Evolutionary conservation across 1,140 invertebrate genomes (phyloP).

Genomic region (Holotrichia oblita): DNA sequence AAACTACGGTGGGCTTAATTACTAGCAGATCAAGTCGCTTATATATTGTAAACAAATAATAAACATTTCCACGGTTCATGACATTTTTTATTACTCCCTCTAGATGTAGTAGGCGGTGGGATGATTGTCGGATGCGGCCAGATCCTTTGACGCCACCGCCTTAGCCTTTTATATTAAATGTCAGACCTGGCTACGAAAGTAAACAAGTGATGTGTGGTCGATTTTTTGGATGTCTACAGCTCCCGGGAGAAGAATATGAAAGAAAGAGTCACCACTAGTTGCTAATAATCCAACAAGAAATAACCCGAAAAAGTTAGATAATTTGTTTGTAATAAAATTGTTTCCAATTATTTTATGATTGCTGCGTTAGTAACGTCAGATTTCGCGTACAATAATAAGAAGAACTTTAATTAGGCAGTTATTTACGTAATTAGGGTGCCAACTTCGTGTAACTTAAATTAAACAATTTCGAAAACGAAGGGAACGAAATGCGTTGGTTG

Average conservation of each 20-base stretch:
- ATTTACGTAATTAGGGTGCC: background rate
- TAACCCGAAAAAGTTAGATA: too few species aligned
- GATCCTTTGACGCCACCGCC: background rate
- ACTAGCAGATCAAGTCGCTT: background rate
- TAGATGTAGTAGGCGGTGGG: background rate
- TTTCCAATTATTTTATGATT: too few species aligned
- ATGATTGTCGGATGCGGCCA: background rate
- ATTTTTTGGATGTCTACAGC: background rate
- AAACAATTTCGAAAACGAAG: conserved; percentile 1
- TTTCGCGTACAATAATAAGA: background rate
- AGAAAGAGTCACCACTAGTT: too few species aligned
- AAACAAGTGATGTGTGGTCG: conserved; percentile 5
- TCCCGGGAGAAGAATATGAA: too few species aligned
- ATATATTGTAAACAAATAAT: background rate
- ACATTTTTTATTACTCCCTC: background rate
- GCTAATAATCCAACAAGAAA: too few species aligned
- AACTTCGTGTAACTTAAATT: conserved; percentile 14
- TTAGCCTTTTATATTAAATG: background rate
- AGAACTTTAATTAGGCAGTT: conserved; percentile 10
- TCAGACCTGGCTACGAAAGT: background rate
- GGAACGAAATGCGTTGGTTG: background rate
- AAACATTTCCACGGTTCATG: conserved; percentile 1
- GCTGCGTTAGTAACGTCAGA: too few species aligned
- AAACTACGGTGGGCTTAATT: background rate
- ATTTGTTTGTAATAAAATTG: too few species aligned